phyloP scores from a whole-genome alignment of 1,140 invertebrate species.

The Nasonia giraulti region DNA sequence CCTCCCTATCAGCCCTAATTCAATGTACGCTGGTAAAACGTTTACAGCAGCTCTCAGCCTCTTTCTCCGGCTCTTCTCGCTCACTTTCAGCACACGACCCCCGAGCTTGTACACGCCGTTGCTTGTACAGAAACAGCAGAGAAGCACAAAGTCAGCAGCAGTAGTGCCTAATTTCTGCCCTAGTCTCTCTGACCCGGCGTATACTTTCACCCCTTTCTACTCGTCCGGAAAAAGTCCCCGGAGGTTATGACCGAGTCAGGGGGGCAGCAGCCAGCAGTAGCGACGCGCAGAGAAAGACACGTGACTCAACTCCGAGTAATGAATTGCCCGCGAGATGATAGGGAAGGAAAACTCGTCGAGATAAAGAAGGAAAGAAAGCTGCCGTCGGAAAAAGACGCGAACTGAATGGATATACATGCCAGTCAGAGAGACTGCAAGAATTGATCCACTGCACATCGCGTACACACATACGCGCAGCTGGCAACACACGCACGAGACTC shows the following conservation, averaged over 20 bases:
- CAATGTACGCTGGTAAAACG: neutral
- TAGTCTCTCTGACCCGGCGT: neutral
- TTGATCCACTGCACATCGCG: neutral
- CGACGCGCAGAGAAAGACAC: conserved; percentile 52
- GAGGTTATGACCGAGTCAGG: conserved; percentile 26
- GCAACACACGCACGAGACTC: too few relatives aligned
- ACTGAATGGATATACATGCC: conserved; percentile 21
- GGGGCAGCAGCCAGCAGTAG: conserved; percentile 42
- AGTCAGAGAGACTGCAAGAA: neutral
- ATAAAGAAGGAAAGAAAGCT: neutral
- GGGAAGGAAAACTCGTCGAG: conserved; percentile 43
- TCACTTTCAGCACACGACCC: neutral
- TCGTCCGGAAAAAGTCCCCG: too few relatives aligned
- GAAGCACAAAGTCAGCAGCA: neutral
- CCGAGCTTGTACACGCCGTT: too few relatives aligned
- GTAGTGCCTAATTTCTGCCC: neutral
- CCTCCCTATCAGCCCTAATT: neutral
- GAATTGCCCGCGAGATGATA: conserved; percentile 63
- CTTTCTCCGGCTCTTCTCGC: neutral
- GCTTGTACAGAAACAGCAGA: neutral
- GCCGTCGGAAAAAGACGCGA: neutral
- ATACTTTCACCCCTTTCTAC: neutral
- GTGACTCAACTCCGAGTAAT: conserved; percentile 63
- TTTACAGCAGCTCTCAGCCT: neutral
- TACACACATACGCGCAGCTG: too few relatives aligned